phyloP scores from a whole-genome alignment of 2,888 invertebrate genomes.

The Pantelozetes paolii region DNA sequence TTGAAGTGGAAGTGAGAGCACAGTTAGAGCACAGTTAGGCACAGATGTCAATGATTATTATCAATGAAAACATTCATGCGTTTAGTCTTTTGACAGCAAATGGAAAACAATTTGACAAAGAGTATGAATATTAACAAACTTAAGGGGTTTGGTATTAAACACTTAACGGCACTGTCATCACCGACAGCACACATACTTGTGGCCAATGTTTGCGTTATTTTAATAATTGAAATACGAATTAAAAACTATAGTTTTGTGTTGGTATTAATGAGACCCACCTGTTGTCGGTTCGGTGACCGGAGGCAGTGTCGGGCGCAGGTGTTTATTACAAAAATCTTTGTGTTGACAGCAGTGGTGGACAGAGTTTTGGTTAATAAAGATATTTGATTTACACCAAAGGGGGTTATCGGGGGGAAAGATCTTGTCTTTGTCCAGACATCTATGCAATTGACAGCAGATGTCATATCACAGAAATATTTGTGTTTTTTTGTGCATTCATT shows the following conservation, averaged over 20 bases:
- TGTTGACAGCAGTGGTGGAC: conserved; percentile 76
- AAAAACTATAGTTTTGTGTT: neutral
- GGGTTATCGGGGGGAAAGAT: conserved; percentile 73
- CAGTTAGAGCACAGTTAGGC: too few species aligned
- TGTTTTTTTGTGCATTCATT: neutral
- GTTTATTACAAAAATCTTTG: conserved; percentile 68
- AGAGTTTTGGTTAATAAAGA: conserved; percentile 66
- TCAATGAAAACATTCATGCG: too few species aligned
- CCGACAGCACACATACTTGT: neutral
- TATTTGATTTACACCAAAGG: conserved; percentile 71
- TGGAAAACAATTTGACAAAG: too few species aligned
- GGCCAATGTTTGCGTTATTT: neutral
- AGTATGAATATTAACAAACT: too few species aligned
- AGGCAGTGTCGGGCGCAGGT: conserved; percentile 64
- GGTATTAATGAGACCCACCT: conserved; percentile 57
- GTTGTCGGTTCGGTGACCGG: conserved; percentile 58
- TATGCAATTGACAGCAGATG: conserved; percentile 50
- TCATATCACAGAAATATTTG: neutral
- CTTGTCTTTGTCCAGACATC: conserved; percentile 71
- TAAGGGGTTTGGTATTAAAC: neutral
- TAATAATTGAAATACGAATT: neutral
- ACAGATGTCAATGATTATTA: too few species aligned
- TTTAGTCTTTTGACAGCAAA: too few species aligned
- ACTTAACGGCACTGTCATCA: neutral
- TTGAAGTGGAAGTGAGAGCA: too few species aligned